Evolutionary conservation across 2,888 invertebrate genomes (phyloP), one percentile per base, ranked within the genome.

Genomic region (Brachyptera putata): DNA sequence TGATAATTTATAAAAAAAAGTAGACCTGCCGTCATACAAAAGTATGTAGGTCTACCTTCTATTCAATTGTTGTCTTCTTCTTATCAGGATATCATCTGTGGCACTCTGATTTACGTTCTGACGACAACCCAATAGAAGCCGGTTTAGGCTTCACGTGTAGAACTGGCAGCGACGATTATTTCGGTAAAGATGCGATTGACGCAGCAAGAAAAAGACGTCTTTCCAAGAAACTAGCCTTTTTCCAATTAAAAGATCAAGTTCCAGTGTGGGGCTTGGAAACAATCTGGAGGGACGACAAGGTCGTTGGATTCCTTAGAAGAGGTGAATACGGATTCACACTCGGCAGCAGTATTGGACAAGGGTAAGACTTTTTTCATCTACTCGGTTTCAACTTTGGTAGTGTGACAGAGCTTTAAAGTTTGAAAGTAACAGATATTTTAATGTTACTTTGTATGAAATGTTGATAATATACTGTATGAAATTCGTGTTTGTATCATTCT

Each of bases 81-180:
- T n/a, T 7, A 30, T 30, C 66, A 86, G 87, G 94, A 36, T 91
- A 89, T 71, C 89, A 92, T 69, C 78, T 93, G 66, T 93, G 94
- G 91, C 88, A 92, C 69, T 79, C 81, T 5, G 95, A 95, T 72
- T 72, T 94, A 41, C 80, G 93, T 66, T 76, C 85, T 0, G 89
- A 91, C 67, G 94, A 95, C 70, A 91, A 89, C 67, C 94, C 94
- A 0, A 74, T 94, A 1, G 94, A 95, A 77, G 90, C 92, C 0
- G 88, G 88, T 60, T 77, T 95, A 36, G 84, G 80, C 9, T 87
- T 87, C 69, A 81, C 89, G 0, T 95, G 95, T 72, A 83, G 92
- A 59, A 24, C 18, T 4, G 86, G 86, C 70, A 79, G 82, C 43
- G 89, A 87, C 0, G 81, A 85, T 11, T 95, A 91, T 72, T 81